A percentile compares a stretch with the other conserved stretches of the same genome.
Evolutionary conservation across 2,888 invertebrate species (phyloP).

Genomic region (Phytoseiulus persimilis): DNA sequence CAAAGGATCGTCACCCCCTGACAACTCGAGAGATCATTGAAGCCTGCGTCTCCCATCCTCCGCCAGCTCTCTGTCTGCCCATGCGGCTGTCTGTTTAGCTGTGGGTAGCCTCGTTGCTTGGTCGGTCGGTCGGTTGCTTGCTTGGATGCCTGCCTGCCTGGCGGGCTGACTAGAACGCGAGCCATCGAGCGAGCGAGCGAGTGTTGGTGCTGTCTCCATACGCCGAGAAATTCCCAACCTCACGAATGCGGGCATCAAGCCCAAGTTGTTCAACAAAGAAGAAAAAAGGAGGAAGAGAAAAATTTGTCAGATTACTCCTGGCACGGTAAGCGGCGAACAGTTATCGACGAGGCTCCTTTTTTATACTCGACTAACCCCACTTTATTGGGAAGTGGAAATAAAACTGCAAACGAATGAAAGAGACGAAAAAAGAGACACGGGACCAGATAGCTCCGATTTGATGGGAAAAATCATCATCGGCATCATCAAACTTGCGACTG

Average conservation of each 20-base stretch:
- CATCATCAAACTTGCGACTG: not conserved
- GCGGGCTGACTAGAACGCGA: too few relatives aligned
- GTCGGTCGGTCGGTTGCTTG: not conserved
- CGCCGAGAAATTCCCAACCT: not conserved
- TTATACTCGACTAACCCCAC: constrained; percentile 33
- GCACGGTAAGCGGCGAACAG: not conserved
- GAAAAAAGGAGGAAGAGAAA: not conserved
- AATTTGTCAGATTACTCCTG: not conserved
- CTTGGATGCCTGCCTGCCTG: not conserved
- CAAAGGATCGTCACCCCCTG: not conserved
- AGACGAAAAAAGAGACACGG: not conserved
- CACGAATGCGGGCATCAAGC: not conserved
- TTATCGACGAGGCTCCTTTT: constrained; percentile 15
- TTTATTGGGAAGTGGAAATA: constrained; percentile 29
- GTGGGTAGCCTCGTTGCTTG: not conserved
- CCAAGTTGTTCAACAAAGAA: not conserved
- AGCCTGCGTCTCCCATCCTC: not conserved
- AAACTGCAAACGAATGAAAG: constrained; percentile 1
- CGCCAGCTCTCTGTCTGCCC: not conserved
- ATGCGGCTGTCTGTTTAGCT: not conserved
- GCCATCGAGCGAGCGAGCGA: not conserved
- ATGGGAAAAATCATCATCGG: not conserved
- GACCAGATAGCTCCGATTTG: not conserved
- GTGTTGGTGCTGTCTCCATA: not conserved
- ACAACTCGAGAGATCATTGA: not conserved